Evolutionary conservation across 2,113 vertebrate species (phyloP).

Genomic region (Mustelus asterias): DNA sequence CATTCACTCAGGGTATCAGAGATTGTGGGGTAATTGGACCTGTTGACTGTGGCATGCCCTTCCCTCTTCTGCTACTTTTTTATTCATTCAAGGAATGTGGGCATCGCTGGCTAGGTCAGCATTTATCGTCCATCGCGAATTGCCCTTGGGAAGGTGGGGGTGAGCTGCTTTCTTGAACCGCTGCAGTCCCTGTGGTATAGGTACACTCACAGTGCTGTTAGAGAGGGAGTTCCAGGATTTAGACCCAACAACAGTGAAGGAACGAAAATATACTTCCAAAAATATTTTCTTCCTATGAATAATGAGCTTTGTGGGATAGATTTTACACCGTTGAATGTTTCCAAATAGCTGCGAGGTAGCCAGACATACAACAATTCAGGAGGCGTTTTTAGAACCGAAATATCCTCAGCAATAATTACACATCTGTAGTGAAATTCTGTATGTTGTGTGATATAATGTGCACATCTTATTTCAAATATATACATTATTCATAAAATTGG

Average conservation of each 20-base stretch:
- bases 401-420: not conserved
- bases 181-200: no score
- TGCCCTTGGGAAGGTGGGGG: no score
- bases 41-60: not conserved
- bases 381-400: not conserved
- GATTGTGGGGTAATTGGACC: not conserved
- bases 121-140: no score
- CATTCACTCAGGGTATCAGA: not conserved
- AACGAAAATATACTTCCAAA: no score
- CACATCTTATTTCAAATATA: not conserved
- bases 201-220: no score
- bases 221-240: no score
- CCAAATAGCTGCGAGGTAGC: not conserved
- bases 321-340: not conserved
- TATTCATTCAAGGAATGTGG: no score
- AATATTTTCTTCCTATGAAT: not conserved
- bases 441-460: not conserved
- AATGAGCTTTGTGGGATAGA: not conserved
- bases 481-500: no score
- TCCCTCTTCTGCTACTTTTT: not conserved
- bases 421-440: not conserved
- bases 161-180: no score
- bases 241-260: no score
- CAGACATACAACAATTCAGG: not conserved
- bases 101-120: no score